Evolutionary conservation across 1,140 invertebrate genomes (phyloP), one percentile per base, ranked within the genome.

Genomic region (Samia ricini): DNA sequence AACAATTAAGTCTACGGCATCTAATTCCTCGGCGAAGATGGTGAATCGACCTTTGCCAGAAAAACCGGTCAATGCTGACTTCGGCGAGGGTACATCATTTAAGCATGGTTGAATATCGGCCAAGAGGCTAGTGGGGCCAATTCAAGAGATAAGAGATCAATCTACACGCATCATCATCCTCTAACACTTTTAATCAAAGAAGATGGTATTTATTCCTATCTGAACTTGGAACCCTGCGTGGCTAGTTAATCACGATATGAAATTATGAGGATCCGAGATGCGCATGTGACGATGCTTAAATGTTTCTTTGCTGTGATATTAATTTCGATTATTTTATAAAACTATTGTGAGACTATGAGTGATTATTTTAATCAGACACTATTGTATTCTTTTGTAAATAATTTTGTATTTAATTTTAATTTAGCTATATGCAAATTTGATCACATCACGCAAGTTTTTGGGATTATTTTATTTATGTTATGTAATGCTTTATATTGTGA

Each of bases 31-130:
- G 2, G 89, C 82, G 7, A 93, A 92, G 72, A 94, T 94, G 93
- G 91, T 93, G 20, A 93, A 94, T 65, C 91, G 94, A 64, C 95
- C 95, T 2, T 82, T 95, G 24, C 94, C 94, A 0, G 93, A 92
- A 26, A 94, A 94, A 82, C 94, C 94, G 5, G 81, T 83, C 84
- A 54, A 66, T 56, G 59, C 76, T 58, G 83, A 90, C 66, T 72
- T 81, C 7, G 86, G 83, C 36, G 90, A 92, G 57, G 88, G 89
- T 12, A 81, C 89, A 1, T 89, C 88, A 5, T 72, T 69, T 61
- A 72, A 74, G 52, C 71, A 70, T 56, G 77, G 72, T 56, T 85
- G 72, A 83, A 60, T 48, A 33, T 51, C 29, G n/a, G 61, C 26
- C 21, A 24, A 49, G 20, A 20, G 64, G 48, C 67, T 48, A 54